These are phyloP conservation scores for Hyles vespertilio DNA, from an alignment of 1,140 invertebrate genomes.

Conservation along the genomic window DNA sequence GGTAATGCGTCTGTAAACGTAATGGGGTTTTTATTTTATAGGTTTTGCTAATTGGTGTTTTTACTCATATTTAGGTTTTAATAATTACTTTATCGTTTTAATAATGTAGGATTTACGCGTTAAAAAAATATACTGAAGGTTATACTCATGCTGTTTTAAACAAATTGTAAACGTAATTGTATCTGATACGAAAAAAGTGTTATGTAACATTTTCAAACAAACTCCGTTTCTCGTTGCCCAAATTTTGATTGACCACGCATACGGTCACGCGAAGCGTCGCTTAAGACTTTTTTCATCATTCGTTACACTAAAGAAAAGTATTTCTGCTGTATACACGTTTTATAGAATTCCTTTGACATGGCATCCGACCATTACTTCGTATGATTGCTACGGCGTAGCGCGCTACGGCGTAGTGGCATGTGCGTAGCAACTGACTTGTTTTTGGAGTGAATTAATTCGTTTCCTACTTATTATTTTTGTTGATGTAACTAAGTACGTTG, in stretches of 20 bases:
- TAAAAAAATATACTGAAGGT: too few relatives aligned
- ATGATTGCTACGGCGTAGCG: slow-evolving; percentile 49
- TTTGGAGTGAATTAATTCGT: too few relatives aligned
- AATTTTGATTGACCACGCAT: slow-evolving; percentile 54
- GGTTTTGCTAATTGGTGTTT: too few relatives aligned
- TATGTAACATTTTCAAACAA: neutral
- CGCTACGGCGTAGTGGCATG: slow-evolving; percentile 26
- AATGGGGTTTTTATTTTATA: too few relatives aligned
- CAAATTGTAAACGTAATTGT: neutral
- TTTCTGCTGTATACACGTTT: slow-evolving; percentile 49
- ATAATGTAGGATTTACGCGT: too few relatives aligned
- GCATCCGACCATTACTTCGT: slow-evolving; percentile 62
- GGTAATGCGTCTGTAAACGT: too few relatives aligned
- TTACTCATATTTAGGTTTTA: too few relatives aligned
- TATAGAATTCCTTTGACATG: slow-evolving; percentile 68
- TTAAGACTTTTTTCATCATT: slow-evolving; percentile 62
- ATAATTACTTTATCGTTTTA: too few relatives aligned
- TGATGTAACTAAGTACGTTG: too few relatives aligned
- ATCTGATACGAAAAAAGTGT: slow-evolving; percentile 1
- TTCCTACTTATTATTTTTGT: too few relatives aligned
- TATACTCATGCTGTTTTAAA: too few relatives aligned
- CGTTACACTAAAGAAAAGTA: slow-evolving; percentile 41
- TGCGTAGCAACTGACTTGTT: slow-evolving; percentile 3
- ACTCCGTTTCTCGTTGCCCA: slow-evolving; percentile 13
- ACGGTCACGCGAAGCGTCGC: slow-evolving; percentile 58